Evolutionary conservation across 1,140 invertebrate genomes (phyloP).

Genomic region (Dendroctonus ponderosae): DNA sequence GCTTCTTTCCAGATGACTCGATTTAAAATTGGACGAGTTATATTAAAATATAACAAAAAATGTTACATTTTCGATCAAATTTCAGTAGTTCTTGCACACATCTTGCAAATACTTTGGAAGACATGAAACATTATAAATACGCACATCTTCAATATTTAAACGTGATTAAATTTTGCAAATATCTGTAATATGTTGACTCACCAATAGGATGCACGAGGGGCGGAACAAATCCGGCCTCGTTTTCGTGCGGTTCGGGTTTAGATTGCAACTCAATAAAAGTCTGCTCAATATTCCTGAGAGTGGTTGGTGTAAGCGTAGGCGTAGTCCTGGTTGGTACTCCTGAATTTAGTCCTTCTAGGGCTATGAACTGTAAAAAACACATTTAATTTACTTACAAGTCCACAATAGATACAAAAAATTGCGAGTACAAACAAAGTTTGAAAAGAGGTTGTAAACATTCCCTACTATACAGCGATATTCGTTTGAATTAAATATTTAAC

Average conservation of each 20-base stretch:
- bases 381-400: conserved; percentile 21
- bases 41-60: no score
- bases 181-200: conserved; percentile 32
- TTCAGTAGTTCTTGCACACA: no score
- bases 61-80: no score
- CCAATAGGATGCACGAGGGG: conserved; percentile 64
- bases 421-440: no score
- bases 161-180: background rate
- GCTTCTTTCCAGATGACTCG: no score
- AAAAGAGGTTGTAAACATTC: no score
- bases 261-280: conserved; percentile 70
- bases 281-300: conserved; percentile 87
- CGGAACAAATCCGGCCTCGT: conserved; percentile 89
- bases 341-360: conserved; percentile 77
- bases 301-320: conserved; percentile 89
- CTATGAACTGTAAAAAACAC: conserved; percentile 68
- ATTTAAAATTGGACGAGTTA: no score
- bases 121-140: background rate
- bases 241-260: conserved; percentile 69
- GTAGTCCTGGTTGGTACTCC: conserved; percentile 88
- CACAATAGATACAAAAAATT: no score
- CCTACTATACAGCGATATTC: no score
- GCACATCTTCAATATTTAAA: background rate
- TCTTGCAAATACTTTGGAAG: conserved; percentile 2
- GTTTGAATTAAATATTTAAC: no score